Evolutionary conservation across 2,797 vertebrate genomes (phyloP).

Genomic region (Sebastes miniatus): DNA sequence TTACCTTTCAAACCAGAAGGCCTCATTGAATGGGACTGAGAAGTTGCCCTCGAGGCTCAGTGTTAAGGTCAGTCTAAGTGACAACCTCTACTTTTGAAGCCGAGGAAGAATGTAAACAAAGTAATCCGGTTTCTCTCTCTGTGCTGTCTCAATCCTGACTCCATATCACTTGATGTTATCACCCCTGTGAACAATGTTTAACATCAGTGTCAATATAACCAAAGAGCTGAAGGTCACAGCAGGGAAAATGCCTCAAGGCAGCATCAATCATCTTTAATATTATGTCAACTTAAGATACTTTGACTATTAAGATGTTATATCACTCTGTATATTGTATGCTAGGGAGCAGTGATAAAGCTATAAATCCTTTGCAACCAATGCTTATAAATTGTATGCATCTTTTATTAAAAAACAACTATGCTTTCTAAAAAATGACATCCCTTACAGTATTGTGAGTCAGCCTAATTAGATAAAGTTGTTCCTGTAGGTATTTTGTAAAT

Average conservation of each 20-base stretch:
- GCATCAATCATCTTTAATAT: constrained; percentile 20
- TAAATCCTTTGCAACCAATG: not conserved
- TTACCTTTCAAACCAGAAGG: constrained; percentile 17
- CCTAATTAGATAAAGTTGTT: not conserved
- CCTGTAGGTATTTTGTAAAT: constrained; percentile 3
- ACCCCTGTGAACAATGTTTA: constrained; percentile 39
- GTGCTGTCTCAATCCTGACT: constrained; percentile 28
- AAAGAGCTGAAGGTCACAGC: constrained; percentile 52
- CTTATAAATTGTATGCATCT: not conserved
- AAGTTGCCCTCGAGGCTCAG: not conserved
- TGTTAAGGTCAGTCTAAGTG: constrained; percentile 13
- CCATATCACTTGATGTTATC: constrained; percentile 27
- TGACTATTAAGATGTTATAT: not conserved
- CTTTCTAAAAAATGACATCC: not conserved
- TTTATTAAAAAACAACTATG: not conserved
- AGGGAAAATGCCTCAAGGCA: constrained; percentile 3
- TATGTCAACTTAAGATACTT: not conserved
- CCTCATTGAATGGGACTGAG: not conserved
- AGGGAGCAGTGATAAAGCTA: not conserved
- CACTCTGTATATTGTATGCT: not conserved
- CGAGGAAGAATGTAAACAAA: constrained; percentile 12
- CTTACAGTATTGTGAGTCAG: not conserved
- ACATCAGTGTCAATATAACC: constrained; percentile 57
- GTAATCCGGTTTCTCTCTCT: constrained; percentile 50
- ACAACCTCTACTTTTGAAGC: constrained; percentile 39